A percentile compares a stretch with the other conserved stretches of the same genome.
Conservation (phyloP, 2,113 vertebrate species). For the Anarhynchus alexandrinus region DNA sequence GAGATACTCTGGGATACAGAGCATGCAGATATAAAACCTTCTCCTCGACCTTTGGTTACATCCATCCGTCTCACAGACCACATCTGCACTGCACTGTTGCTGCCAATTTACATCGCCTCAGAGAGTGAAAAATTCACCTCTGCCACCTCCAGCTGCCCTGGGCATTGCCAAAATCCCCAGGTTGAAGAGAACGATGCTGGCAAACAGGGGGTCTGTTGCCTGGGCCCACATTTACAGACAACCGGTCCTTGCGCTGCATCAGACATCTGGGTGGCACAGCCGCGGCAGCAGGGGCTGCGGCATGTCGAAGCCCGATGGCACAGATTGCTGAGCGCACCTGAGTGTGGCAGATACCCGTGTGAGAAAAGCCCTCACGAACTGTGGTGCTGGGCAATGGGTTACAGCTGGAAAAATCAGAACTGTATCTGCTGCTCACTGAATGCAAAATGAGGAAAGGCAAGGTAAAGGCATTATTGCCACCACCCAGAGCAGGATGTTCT, state of each 20-base stretch:
- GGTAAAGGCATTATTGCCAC: background rate
- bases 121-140: background rate
- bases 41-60: background rate
- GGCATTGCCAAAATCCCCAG: background rate
- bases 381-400: background rate
- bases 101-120: background rate
- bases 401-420: background rate
- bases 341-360: rapidly evolving
- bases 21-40: background rate
- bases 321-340: background rate
- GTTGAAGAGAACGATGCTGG: background rate
- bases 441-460: background rate
- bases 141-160: background rate
- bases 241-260: background rate
- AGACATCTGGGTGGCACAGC: background rate
- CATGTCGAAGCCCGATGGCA: background rate
- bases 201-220: background rate
- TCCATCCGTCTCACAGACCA: background rate
- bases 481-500: background rate
- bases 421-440: background rate
- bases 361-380: background rate
- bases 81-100: background rate
- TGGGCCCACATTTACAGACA: background rate
- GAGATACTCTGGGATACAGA: background rate
- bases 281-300: rapidly evolving